Evolutionary conservation across 2,888 invertebrate genomes (phyloP).

Genomic region (Boloria euphrosyne): DNA sequence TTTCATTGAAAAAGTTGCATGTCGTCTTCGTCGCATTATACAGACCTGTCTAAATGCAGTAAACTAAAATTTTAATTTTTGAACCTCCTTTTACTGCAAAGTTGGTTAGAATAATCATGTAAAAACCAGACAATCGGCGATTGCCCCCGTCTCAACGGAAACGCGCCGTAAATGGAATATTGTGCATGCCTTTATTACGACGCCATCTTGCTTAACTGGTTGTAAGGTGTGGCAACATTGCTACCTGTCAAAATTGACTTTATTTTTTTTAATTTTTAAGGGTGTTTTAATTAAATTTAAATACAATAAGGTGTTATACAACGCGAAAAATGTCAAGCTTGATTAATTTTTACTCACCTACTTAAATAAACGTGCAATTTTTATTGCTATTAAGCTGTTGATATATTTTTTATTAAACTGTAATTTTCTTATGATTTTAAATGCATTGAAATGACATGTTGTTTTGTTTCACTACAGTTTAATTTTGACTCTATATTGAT

Average conservation of each 20-base stretch:
- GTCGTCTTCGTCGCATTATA: too few species aligned
- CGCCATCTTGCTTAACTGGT: slow-evolving; percentile 35
- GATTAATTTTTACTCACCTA: neutral
- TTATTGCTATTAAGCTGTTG: neutral
- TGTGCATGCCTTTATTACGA: slow-evolving; percentile 40
- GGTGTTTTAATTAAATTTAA: neutral
- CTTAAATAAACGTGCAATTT: neutral
- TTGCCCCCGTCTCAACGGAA: slow-evolving; percentile 43
- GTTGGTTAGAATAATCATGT: slow-evolving; percentile 25
- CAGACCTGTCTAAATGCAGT: too few species aligned
- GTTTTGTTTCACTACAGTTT: too few species aligned
- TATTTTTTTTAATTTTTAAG: slow-evolving; percentile 15
- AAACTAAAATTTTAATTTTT: neutral
- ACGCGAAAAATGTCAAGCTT: neutral
- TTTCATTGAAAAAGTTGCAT: too few species aligned
- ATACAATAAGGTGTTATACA: neutral
- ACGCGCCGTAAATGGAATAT: slow-evolving; percentile 47
- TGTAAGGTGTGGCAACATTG: slow-evolving; percentile 32
- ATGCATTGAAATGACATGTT: too few species aligned
- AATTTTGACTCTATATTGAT: too few species aligned
- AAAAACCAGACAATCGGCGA: slow-evolving; percentile 29
- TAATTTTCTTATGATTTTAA: neutral
- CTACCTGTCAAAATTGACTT: slow-evolving; percentile 29
- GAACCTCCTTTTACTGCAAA: slow-evolving; percentile 4
- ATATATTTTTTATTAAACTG: neutral